Base-by-base conservation (phyloP, 2,113 vertebrate genomes). In the Cathartes aura region DNA sequence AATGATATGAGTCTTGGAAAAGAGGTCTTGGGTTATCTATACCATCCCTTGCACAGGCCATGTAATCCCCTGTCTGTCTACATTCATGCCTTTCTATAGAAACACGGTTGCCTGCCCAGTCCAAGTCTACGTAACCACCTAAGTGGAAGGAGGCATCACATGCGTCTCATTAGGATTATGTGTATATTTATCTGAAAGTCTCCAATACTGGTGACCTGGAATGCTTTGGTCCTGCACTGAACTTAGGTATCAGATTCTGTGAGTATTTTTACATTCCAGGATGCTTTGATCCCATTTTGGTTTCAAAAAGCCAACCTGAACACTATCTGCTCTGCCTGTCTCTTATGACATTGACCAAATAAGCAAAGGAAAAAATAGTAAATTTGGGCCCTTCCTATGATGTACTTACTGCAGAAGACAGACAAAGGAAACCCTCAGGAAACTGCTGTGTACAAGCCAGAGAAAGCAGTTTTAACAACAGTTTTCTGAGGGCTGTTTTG, bases 341-440 rank as follows among this genome's bases (percentile, higher is more conserved):
- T 52, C 60, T 75, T 30, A 17, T 8, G 8, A 43, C 73, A 45
- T 1, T 12, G 78, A 52, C 64, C 85, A 72, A 93, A 80, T 27
- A 63, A 52, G 71, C 27, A 56, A n/a, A 89, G 55, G 72, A 60
- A 81, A 80, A 89, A 90, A 34, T 2, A 63, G 52, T 40, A 18
- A 60, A 86, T 40, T 32, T 68, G 38, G 48, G 47, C 14, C 43
- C 45, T 73, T 88, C 66, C 56, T 70, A 8, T 8, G 38, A 64
- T 29, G 21, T 20, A 23, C 43, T 75, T 15, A 53, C 4, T 84
- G 66, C n/a, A 92, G 73, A 74, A 68, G 64, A 50, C 34, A 82
- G 74, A 58, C 18, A 73, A 91, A 95, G 71, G 74, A 88, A 90
- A 82, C 63, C 66, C 58, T 73, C 38, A 86, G 88, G 50, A 74